Evolutionary conservation across 2,888 invertebrate genomes (phyloP).

Genomic region (Ophion ventricosus): DNA sequence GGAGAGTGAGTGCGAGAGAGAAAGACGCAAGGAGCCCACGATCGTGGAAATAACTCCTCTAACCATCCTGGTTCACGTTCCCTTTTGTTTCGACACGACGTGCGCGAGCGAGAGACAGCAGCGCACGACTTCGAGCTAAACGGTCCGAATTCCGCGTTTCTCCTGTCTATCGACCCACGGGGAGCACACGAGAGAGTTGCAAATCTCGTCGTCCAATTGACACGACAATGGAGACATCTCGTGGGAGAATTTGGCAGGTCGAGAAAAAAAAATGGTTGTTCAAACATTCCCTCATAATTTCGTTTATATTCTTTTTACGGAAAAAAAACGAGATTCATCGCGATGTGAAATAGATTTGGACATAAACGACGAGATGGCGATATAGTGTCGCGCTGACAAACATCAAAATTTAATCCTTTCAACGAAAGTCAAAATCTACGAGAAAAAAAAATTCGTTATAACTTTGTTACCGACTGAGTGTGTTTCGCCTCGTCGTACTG

Average conservation of each 20-base stretch:
- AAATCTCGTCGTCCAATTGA: slow-evolving; percentile 32
- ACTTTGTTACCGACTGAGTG: not conserved
- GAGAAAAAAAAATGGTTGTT: slow-evolving; percentile 20
- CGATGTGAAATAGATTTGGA: not conserved
- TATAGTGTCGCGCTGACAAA: not conserved
- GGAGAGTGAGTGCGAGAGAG: slow-evolving; percentile 32
- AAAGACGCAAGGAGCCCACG: slow-evolving; percentile 32
- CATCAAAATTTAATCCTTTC: not conserved
- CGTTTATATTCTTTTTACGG: not conserved
- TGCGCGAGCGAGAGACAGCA: not conserved
- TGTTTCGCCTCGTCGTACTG: not conserved
- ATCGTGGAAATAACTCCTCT: slow-evolving; percentile 62
- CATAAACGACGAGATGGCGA: not conserved
- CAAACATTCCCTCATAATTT: not conserved
- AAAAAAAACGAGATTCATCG: not conserved
- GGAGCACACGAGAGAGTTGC: slow-evolving; percentile 33
- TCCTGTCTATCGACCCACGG: slow-evolving; percentile 66
- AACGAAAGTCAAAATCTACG: not conserved
- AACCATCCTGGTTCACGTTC: slow-evolving; percentile 63
- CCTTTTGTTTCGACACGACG: slow-evolving; percentile 61
- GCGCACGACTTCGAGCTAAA: slow-evolving; percentile 35
- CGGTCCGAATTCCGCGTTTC: slow-evolving; percentile 64
- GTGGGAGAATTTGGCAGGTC: slow-evolving; percentile 13
- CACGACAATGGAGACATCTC: slow-evolving; percentile 25
- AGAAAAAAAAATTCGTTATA: not conserved